Evolutionary conservation across 2,888 invertebrate species (phyloP).

Genomic region (Aspidiotus rigidus): DNA sequence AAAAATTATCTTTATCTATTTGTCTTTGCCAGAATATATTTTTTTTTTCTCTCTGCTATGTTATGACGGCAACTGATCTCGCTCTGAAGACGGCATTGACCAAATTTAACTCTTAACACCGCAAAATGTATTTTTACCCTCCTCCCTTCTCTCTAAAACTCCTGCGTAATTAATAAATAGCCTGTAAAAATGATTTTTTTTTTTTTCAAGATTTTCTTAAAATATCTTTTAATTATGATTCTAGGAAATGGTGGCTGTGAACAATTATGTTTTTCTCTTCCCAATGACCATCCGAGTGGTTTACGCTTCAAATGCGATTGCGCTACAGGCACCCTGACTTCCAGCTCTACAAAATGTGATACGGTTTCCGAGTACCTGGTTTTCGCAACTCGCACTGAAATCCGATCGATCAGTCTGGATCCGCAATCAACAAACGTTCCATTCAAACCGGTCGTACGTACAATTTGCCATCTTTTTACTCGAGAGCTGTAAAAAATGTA

Average conservation of each 20-base stretch:
- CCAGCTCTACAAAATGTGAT: constrained; percentile 63
- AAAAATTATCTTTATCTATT: too few relatives aligned
- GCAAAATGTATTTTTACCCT: too few relatives aligned
- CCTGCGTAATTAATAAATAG: not conserved
- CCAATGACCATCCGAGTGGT: constrained; percentile 52
- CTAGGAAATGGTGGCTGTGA: constrained; percentile 74
- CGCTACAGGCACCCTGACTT: constrained; percentile 68
- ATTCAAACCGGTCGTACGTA: constrained; percentile 60
- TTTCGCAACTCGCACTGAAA: constrained; percentile 88
- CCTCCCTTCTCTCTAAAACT: too few relatives aligned
- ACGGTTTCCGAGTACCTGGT: constrained; percentile 81
- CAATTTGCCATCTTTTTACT: not conserved
- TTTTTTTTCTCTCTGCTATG: too few relatives aligned
- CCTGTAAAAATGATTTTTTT: too few relatives aligned
- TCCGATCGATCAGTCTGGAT: constrained; percentile 81
- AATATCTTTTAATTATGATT: not conserved
- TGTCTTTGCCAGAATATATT: too few relatives aligned
- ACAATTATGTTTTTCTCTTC: constrained; percentile 90
- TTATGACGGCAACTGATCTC: too few relatives aligned
- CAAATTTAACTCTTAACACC: too few relatives aligned
- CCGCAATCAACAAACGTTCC: constrained; percentile 71
- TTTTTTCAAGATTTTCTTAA: too few relatives aligned
- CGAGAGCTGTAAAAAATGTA: too few relatives aligned
- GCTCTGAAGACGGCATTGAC: too few relatives aligned
- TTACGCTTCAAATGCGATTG: constrained; percentile 71